phyloP scores from a whole-genome alignment of 2,797 vertebrate species.

The Platalea minor region DNA sequence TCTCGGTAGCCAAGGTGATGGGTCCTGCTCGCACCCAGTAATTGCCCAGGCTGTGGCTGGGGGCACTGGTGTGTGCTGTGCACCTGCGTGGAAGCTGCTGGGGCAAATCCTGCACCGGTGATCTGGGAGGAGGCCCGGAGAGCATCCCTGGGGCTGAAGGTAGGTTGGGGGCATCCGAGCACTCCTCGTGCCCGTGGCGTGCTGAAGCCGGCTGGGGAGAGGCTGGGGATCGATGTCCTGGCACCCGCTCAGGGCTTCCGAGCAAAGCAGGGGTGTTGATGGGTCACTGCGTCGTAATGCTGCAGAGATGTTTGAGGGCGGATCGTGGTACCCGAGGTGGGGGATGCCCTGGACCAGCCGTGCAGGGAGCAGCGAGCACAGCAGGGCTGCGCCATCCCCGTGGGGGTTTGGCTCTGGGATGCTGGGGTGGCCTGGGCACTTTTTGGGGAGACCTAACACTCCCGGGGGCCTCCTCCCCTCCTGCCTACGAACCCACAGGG shows the following conservation, averaged over 20 bases:
- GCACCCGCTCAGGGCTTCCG: not conserved
- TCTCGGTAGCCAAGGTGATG: not conserved
- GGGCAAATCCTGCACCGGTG: not conserved
- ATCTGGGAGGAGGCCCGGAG: fast-evolving
- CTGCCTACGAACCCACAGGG: fast-evolving
- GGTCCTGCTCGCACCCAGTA: not conserved
- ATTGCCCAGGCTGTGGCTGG: fast-evolving
- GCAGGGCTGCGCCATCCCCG: fast-evolving
- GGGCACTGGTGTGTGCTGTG: fast-evolving
- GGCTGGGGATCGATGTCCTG: not conserved
- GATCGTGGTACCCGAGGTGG: fast-evolving
- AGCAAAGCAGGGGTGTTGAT: not conserved
- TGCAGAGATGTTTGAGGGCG: not conserved
- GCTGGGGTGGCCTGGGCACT: too few species aligned
- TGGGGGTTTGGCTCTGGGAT: fast-evolving
- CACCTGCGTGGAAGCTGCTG: not conserved
- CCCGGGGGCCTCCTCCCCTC: not conserved
- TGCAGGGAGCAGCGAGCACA: not conserved
- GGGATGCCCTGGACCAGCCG: fast-evolving
- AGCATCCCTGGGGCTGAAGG: not conserved
- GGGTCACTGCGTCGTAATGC: fast-evolving
- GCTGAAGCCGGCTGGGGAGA: too few species aligned
- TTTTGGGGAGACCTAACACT: not conserved
- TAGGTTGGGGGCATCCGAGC: fast-evolving
- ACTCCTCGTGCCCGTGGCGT: fast-evolving